phyloP scores from a whole-genome alignment of 1,140 invertebrate species.

The Colletes gigas region DNA sequence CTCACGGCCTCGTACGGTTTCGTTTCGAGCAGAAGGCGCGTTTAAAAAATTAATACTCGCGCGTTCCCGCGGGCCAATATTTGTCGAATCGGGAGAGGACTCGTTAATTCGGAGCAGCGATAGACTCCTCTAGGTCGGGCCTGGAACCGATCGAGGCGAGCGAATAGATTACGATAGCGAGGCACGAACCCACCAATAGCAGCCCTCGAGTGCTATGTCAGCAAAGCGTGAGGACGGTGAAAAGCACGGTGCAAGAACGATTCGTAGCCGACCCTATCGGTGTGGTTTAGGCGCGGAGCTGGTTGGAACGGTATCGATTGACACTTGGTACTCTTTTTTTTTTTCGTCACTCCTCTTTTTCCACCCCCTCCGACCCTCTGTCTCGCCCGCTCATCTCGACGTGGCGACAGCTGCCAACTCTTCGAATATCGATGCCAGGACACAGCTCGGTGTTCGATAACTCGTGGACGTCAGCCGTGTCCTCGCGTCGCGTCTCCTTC shows the following conservation, averaged over 20 bases:
- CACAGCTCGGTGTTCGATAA: neutral
- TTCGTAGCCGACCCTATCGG: slow-evolving; percentile 29
- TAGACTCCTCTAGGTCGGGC: neutral
- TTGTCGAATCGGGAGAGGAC: neutral
- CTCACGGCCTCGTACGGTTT: too few species aligned
- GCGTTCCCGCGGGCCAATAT: neutral
- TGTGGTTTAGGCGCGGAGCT: slow-evolving; percentile 13
- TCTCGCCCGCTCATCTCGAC: slow-evolving; percentile 4
- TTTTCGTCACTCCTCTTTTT: neutral
- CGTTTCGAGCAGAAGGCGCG: too few species aligned
- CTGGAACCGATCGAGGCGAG: neutral
- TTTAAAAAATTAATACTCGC: too few species aligned
- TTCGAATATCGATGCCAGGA: slow-evolving; percentile 44
- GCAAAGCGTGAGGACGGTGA: slow-evolving; percentile 41
- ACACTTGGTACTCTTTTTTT: slow-evolving; percentile 12
- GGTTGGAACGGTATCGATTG: slow-evolving; percentile 28
- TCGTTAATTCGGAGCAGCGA: slow-evolving; percentile 10
- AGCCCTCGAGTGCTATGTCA: slow-evolving; percentile 40
- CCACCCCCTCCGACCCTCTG: neutral
- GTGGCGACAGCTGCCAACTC: slow-evolving; percentile 46
- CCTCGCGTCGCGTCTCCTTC: slow-evolving; percentile 3
- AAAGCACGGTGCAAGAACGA: slow-evolving; percentile 34
- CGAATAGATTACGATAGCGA: slow-evolving; percentile 11
- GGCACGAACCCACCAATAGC: slow-evolving; percentile 16
- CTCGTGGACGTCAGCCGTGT: neutral